Evolutionary conservation across 1,140 invertebrate genomes (phyloP).

Genomic region (Pseudomyrmex sp.): DNA sequence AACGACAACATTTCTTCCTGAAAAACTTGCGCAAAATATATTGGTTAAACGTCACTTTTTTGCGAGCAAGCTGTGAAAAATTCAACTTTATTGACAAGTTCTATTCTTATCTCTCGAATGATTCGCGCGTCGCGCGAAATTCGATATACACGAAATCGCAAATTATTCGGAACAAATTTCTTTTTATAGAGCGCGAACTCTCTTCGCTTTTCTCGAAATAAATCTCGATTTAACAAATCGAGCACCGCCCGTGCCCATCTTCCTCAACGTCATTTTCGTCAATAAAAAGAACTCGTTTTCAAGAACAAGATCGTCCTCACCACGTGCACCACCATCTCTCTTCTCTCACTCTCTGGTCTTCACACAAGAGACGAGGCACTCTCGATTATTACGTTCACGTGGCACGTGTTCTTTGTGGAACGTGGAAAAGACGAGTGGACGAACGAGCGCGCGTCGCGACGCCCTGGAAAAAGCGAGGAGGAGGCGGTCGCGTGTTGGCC

Average conservation of each 20-base stretch:
- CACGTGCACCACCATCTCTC: conserved; percentile 4
- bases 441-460: conserved; percentile 8
- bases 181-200: not conserved
- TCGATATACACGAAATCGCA: too few species aligned
- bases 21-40: not conserved
- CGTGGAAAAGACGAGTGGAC: conserved; percentile 2
- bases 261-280: conserved; percentile 8
- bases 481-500: conserved; percentile 23
- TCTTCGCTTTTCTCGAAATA: not conserved
- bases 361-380: not conserved
- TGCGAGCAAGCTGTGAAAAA: not conserved
- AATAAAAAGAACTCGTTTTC: conserved; percentile 15
- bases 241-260: conserved; percentile 8
- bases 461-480: not conserved
- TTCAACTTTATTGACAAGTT: too few species aligned
- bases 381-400: conserved; percentile 47
- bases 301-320: not conserved
- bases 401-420: conserved; percentile 15
- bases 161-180: too few species aligned
- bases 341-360: not conserved
- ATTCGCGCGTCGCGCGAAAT: too few species aligned
- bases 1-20: not conserved
- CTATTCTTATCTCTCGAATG: too few species aligned
- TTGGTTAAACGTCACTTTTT: not conserved
- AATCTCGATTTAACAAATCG: not conserved